Percentiles rank a stretch among this genome's conserved stretches.
Conservation (phyloP, 2,888 invertebrate genomes). For the Eurytoma adleriae region DNA sequence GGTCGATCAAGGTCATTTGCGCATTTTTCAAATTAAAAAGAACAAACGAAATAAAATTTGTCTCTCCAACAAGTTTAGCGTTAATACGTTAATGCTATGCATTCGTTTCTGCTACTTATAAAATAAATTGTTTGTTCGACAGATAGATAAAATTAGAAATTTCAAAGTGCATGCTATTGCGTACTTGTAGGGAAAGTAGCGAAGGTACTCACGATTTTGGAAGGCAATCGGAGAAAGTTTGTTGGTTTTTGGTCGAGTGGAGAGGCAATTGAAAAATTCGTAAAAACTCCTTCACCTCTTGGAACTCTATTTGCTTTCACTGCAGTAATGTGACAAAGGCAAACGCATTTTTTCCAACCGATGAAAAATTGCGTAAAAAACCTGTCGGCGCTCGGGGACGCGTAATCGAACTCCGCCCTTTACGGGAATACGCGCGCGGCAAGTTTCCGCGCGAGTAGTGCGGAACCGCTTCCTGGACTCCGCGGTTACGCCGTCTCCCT, state of each 20-base stretch:
- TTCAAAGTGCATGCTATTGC: not conserved
- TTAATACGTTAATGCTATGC: not conserved
- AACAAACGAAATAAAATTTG: not conserved
- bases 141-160: not conserved
- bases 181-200: not conserved
- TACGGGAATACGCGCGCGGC: not conserved
- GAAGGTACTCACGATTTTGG: not conserved
- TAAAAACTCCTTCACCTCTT: not conserved
- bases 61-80: no score
- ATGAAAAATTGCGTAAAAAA: not conserved
- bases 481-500: no score
- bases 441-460: not conserved
- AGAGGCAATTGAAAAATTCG: not conserved
- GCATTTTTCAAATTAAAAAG: not conserved
- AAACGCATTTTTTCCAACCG: not conserved
- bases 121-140: not conserved
- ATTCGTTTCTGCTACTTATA: not conserved
- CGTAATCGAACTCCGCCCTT: not conserved
- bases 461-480: not conserved
- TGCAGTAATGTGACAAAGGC: not conserved
- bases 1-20: not conserved
- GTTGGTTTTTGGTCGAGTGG: slow-evolving; percentile 1
- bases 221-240: slow-evolving; percentile 6
- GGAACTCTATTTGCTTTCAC: slow-evolving; percentile 11
- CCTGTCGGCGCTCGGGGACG: not conserved